A percentile compares a stretch with the other conserved stretches of the same genome.
Evolutionary conservation across 1,140 invertebrate species (phyloP).

Genomic region (Drosophila kohkoa): DNA sequence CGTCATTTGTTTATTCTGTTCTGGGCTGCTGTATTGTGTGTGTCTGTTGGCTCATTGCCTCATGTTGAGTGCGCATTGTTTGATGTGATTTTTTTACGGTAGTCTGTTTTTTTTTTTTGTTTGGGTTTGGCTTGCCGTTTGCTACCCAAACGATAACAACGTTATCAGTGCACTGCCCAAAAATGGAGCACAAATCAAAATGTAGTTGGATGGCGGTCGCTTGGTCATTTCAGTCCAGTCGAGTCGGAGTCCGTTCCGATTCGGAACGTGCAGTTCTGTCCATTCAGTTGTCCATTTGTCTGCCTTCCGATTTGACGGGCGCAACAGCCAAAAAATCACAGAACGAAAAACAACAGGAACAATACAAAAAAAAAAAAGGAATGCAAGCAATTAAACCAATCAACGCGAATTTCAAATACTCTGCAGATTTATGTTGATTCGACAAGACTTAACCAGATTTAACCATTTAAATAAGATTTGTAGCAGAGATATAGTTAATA

Average conservation of each 20-base stretch:
- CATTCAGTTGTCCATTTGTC: slow-evolving; percentile 41
- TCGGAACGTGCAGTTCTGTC: not conserved
- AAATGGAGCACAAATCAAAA: slow-evolving; percentile 66
- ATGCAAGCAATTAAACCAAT: slow-evolving; percentile 1
- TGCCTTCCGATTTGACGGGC: slow-evolving; percentile 34
- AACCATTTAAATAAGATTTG: too few relatives aligned
- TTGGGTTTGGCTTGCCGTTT: not conserved
- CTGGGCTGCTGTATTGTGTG: not conserved
- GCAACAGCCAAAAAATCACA: slow-evolving; percentile 30
- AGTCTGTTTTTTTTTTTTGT: too few relatives aligned
- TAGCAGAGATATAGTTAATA: too few relatives aligned
- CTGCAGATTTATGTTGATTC: not conserved
- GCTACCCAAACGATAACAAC: slow-evolving; percentile 47
- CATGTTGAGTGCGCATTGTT: slow-evolving; percentile 17
- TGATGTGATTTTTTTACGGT: not conserved
- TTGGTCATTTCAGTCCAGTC: not conserved
- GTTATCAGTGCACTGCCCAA: slow-evolving; percentile 52
- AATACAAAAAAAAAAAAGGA: not conserved
- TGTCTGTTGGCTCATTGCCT: slow-evolving; percentile 35
- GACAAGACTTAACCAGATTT: not conserved
- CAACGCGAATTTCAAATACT: not conserved
- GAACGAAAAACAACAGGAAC: not conserved
- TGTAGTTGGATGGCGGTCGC: slow-evolving; percentile 51
- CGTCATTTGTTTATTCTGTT: too few relatives aligned
- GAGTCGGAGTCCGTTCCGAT: not conserved